Conservation (phyloP, 2,113 vertebrate species). For the Peromyscus maniculatus region DNA sequence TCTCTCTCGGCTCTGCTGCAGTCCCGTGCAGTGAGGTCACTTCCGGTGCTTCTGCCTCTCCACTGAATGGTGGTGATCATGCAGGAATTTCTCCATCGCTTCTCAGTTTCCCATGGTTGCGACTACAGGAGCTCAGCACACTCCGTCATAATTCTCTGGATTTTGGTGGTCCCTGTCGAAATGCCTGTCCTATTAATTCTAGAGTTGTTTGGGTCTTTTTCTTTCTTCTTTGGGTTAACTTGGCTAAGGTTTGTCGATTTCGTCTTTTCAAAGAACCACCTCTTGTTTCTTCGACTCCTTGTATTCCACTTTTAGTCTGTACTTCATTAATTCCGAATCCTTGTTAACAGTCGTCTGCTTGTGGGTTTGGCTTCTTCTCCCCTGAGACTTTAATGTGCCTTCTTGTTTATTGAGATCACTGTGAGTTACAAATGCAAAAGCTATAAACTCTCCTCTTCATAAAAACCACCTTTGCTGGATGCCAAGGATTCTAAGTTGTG, state of each 20-base stretch:
- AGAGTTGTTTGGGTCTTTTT: not conserved
- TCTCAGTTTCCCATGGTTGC: not conserved
- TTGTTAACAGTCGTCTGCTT: not conserved
- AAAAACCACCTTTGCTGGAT: not conserved
- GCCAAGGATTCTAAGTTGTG: not conserved
- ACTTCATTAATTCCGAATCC: not conserved
- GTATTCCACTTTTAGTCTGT: not conserved
- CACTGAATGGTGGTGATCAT: not conserved
- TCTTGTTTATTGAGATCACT: not conserved
- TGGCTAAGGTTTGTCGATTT: not conserved
- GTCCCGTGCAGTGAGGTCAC: not conserved
- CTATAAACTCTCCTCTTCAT: not conserved
- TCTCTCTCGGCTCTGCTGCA: not conserved
- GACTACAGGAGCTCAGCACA: not conserved
- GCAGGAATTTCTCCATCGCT: not conserved
- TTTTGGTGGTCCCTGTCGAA: not conserved
- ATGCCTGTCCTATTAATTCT: not conserved
- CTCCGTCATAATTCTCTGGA: not conserved
- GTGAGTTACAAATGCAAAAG: not conserved
- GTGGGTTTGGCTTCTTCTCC: too few species aligned
- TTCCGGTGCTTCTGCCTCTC: not conserved
- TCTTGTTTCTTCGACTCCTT: not conserved
- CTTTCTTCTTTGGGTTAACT: not conserved
- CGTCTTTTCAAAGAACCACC: not conserved
- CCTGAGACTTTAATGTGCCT: not conserved